Conservation (phyloP, 2,888 invertebrate species). For the Adelphocoris suturalis region DNA sequence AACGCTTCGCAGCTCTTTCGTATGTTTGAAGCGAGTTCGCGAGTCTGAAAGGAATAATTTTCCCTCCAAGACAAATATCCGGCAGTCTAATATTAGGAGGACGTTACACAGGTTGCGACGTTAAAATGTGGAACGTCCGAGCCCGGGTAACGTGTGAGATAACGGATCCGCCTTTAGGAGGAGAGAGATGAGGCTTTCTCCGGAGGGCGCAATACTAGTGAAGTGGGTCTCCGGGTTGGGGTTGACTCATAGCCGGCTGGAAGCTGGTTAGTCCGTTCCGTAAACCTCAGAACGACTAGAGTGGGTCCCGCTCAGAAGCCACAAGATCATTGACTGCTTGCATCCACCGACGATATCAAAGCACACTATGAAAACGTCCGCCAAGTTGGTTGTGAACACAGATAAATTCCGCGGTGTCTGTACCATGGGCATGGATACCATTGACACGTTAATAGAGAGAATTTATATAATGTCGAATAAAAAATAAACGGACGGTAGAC, state of each 20-base stretch:
- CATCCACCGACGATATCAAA: neutral
- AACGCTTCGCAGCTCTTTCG: neutral
- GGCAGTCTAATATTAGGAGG: conserved; percentile 25
- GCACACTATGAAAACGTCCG: no score
- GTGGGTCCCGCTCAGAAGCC: neutral
- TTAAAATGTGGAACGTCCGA: conserved; percentile 40
- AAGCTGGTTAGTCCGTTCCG: conserved; percentile 2
- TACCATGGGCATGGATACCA: no score
- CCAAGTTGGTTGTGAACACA: no score
- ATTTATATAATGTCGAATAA: no score
- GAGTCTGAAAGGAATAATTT: neutral
- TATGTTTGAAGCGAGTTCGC: neutral
- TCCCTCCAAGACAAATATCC: conserved; percentile 35
- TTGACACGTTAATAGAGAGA: no score
- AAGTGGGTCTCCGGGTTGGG: conserved; percentile 44
- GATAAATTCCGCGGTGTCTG: no score
- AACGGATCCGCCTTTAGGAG: conserved; percentile 50
- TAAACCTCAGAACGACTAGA: neutral
- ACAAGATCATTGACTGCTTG: neutral
- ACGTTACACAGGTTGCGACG: conserved; percentile 19
- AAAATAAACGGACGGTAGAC: no score
- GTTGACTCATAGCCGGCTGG: conserved; percentile 56
- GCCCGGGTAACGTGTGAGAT: conserved; percentile 53
- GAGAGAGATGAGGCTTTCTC: conserved; percentile 53
- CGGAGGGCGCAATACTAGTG: conserved; percentile 9